Percentiles rank a stretch among this genome's conserved stretches.
Conservation (phyloP, 2,113 vertebrate genomes). For the Alexandromys fortis region DNA sequence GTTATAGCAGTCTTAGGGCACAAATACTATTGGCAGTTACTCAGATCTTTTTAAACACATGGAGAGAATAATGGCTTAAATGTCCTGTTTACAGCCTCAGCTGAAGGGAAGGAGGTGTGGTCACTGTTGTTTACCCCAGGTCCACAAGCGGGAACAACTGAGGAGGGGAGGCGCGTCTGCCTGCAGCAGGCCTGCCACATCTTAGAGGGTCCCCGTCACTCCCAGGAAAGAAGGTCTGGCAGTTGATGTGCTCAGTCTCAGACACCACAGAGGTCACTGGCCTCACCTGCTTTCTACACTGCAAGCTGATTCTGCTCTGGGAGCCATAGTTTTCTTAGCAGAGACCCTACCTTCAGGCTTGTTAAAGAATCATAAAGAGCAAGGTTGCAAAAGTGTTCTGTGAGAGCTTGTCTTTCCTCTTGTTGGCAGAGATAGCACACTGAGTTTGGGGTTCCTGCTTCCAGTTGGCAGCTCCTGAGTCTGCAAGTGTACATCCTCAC, state of each 20-base stretch:
- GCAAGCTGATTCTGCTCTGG: background rate
- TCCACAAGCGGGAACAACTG: background rate
- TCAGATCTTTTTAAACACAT: background rate
- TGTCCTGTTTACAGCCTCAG: background rate
- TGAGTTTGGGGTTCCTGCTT: background rate
- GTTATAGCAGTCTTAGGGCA: background rate
- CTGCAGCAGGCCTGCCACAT: background rate
- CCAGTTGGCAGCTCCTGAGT: background rate
- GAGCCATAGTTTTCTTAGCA: background rate
- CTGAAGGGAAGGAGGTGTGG: background rate
- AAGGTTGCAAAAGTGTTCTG: background rate
- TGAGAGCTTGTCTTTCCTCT: background rate
- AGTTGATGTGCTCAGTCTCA: background rate
- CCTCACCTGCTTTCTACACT: background rate
- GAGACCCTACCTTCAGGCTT: background rate
- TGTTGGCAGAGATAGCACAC: background rate
- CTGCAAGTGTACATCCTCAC: background rate
- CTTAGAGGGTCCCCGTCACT: background rate
- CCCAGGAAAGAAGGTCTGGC: background rate
- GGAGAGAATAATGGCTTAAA: background rate
- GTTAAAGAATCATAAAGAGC: background rate
- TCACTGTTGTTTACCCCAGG: background rate
- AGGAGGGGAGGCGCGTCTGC: background rate
- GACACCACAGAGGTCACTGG: background rate
- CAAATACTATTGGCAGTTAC: background rate